Evolutionary conservation across 1,140 invertebrate genomes (phyloP).

Genomic region (Drosophila leontia): DNA sequence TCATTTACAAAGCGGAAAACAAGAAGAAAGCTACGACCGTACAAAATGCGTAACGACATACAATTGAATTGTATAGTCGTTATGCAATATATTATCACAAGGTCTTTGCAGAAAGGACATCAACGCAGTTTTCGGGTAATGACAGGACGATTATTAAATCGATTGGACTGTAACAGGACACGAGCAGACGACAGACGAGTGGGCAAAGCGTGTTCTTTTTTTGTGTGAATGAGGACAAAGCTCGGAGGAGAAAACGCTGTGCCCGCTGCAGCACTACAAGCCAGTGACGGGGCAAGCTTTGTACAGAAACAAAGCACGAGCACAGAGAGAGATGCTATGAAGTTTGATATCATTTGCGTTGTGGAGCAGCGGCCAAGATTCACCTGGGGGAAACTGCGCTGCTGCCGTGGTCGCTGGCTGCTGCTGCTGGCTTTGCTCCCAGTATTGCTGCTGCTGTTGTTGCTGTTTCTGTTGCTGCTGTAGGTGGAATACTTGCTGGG

Average conservation of each 20-base stretch:
- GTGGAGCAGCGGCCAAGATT: conserved; percentile 38
- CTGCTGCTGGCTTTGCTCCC: conserved; percentile 37
- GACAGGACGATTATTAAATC: conserved; percentile 22
- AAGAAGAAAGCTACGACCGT: not conserved
- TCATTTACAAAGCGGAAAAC: not conserved
- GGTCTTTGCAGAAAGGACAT: not conserved
- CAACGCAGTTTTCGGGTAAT: conserved; percentile 31
- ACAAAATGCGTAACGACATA: not conserved
- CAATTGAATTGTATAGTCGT: not conserved
- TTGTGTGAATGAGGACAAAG: conserved; percentile 35
- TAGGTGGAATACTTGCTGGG: conserved; percentile 28
- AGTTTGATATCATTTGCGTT: conserved; percentile 19
- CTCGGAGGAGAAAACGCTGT: conserved; percentile 24
- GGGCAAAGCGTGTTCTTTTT: conserved; percentile 48
- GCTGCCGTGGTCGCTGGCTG: conserved; percentile 42
- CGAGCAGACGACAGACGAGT: conserved; percentile 40
- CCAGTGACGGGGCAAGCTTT: conserved; percentile 61
- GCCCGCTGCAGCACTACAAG: conserved; percentile 56
- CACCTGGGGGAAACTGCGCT: conserved; percentile 70
- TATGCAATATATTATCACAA: not conserved
- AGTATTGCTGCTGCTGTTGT: conserved; percentile 30
- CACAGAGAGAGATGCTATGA: conserved; percentile 37
- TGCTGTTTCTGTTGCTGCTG: conserved; percentile 38
- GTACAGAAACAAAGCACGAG: conserved; percentile 68
- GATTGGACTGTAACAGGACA: conserved; percentile 37